Conservation (phyloP, 2,113 vertebrate species). For the Crotophaga sulcirostris region DNA sequence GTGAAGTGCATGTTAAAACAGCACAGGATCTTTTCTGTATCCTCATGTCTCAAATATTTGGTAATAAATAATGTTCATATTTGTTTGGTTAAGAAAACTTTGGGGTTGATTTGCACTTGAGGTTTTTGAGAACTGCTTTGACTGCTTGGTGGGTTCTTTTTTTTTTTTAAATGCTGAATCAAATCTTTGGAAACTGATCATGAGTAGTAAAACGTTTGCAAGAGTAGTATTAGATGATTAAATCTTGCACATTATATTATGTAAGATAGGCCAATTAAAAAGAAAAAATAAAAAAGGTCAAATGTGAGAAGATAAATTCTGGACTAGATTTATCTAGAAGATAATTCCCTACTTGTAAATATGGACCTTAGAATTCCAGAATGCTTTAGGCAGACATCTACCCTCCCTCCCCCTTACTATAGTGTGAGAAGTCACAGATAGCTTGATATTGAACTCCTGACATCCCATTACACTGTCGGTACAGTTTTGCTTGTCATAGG, state of each 20-base stretch:
- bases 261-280: not conserved
- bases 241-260: rapidly evolving
- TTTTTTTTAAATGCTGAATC: not conserved
- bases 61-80: not conserved
- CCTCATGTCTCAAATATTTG: not conserved
- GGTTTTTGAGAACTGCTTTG: not conserved
- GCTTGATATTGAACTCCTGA: not conserved
- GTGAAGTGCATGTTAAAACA: not conserved
- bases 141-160: not conserved
- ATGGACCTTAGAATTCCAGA: not conserved
- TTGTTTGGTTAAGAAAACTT: not conserved
- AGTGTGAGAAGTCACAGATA: not conserved
- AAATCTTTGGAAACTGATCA: not conserved
- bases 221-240: not conserved
- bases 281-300: not conserved
- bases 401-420: not conserved
- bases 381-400: not conserved
- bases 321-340: not conserved
- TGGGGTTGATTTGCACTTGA: not conserved
- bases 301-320: not conserved
- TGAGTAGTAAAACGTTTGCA: not conserved
- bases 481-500: rapidly evolving
- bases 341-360: not conserved
- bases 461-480: not conserved
- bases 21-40: not conserved